Evolutionary conservation across 2,797 vertebrate species (phyloP).

Genomic region (Coreius guichenoti): DNA sequence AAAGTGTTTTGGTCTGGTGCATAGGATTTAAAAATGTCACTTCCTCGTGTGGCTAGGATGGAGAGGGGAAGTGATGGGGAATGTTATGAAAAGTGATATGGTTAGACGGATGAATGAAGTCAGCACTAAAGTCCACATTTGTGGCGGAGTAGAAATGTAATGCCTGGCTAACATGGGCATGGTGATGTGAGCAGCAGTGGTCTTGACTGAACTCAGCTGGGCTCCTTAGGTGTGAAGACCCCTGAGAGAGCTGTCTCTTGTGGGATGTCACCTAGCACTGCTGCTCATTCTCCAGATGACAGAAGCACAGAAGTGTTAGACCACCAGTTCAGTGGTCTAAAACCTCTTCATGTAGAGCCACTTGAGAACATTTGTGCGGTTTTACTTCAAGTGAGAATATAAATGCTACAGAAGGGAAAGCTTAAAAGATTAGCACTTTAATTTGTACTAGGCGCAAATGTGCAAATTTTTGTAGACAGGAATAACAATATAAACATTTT

Average conservation of each 20-base stretch:
- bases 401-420: neutral
- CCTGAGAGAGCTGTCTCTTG: slow-evolving; percentile 51
- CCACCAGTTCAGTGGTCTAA: slow-evolving; percentile 39
- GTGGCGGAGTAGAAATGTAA: neutral
- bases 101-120: neutral
- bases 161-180: slow-evolving; percentile 18
- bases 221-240: slow-evolving; percentile 39
- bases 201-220: slow-evolving; percentile 47
- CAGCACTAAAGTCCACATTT: neutral
- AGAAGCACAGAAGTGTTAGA: slow-evolving; percentile 39
- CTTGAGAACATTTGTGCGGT: neutral
- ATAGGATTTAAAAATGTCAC: slow-evolving; percentile 23
- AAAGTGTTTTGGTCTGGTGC: slow-evolving; percentile 27
- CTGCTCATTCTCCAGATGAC: slow-evolving; percentile 44
- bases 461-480: neutral
- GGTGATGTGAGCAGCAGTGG: slow-evolving; percentile 34
- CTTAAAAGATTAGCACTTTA: slow-evolving; percentile 17
- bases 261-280: slow-evolving; percentile 52
- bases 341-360: slow-evolving; percentile 25
- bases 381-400: slow-evolving; percentile 16
- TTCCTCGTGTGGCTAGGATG: neutral
- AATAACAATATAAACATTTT: neutral
- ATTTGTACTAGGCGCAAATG: slow-evolving; percentile 1
- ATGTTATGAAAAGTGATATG: slow-evolving; percentile 18
- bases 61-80: slow-evolving; percentile 9